Base-by-base conservation (phyloP, 2,797 vertebrate genomes). In the Chromis chromis region DNA sequence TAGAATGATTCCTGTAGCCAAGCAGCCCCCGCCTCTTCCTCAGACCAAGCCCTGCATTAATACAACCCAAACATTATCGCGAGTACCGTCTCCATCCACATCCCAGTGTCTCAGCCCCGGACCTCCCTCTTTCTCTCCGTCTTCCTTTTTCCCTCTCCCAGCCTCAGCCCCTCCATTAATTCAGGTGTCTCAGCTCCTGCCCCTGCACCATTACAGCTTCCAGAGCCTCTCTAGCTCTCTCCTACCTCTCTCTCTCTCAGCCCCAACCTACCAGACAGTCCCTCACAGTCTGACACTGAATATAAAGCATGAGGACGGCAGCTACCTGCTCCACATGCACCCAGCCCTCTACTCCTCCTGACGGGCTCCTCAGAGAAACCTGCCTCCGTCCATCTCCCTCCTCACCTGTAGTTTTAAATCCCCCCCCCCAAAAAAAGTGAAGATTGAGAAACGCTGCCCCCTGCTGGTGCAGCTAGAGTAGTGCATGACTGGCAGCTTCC, bases 271-370 rank as follows among this genome's bases (percentile, higher is more conserved):
- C 85, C 81, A 91, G 88, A 89, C 88, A 86, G 89, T 92, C 87
- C 87, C 90, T 90, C 82, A 84, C 86, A 91, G 89, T 91, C 90
- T 91, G 88, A 90, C 90, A 91, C 91, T 91, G 91, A 92, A 94
- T 93, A 93, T 94, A 93, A 93, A 93, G 88, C 92, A 91, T 84
- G 87, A 90, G 83, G 86, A 91, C 73, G 85, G 88, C 81, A 89
- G 89, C 85, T 93, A 93, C 91, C 89, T 93, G 91, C 90, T 91
- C 86, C 91, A 91, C 89, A 91, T 85, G 82, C 90, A 77, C 85
- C 88, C 90, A 91, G 83, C 83, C 89, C 88, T 91, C 87, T 69
- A 73, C 86, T 89, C 75, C 81, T 90, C 86, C 85, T 89, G 85
- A 90, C 57, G 79, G 86, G 85, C 88, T 89, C 77, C 85, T 91